A percentile compares a stretch with the other conserved stretches of the same genome.
These are phyloP conservation scores for Polypedilum vanderplanki DNA, from an alignment of 1,140 invertebrate genomes.

Conservation along the genomic window DNA sequence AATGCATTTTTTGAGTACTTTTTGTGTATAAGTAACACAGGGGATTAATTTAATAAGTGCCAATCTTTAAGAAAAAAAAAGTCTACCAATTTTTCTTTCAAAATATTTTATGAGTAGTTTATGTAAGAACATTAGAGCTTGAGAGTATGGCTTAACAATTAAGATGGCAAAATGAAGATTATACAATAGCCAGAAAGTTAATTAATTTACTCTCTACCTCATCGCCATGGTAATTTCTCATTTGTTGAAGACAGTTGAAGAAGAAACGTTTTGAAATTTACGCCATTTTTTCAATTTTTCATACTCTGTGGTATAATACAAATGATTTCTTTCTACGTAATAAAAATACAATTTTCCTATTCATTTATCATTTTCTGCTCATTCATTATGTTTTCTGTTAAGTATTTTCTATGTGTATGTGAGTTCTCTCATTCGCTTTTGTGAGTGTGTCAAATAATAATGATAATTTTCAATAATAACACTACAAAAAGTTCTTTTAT, in stretches of 20 bases:
- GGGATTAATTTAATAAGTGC: conserved; percentile 26
- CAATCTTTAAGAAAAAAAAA: background rate
- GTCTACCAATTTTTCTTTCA: too few relatives aligned
- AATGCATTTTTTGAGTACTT: background rate
- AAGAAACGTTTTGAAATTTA: conserved; percentile 6
- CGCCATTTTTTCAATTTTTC: conserved; percentile 29
- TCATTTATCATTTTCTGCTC: conserved; percentile 27
- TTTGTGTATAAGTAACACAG: background rate
- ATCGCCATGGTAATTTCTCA: conserved; percentile 1
- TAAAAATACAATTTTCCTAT: conserved; percentile 29
- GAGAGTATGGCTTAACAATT: background rate
- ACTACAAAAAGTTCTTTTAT: background rate
- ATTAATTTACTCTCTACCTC: conserved; percentile 13
- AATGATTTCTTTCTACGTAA: conserved; percentile 23
- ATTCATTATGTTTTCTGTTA: background rate
- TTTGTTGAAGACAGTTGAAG: conserved; percentile 3
- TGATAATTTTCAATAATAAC: background rate
- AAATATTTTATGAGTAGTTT: too few relatives aligned
- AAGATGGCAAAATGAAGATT: background rate
- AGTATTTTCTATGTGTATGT: background rate
- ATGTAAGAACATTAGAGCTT: too few relatives aligned
- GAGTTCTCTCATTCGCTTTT: background rate
- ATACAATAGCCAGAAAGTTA: conserved; percentile 15
- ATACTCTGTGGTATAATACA: conserved; percentile 21
- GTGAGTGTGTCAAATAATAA: background rate